Evolutionary conservation across 2,888 invertebrate genomes (phyloP), one percentile per base, ranked within the genome.

Genomic region (Melanostoma mellinum): DNA sequence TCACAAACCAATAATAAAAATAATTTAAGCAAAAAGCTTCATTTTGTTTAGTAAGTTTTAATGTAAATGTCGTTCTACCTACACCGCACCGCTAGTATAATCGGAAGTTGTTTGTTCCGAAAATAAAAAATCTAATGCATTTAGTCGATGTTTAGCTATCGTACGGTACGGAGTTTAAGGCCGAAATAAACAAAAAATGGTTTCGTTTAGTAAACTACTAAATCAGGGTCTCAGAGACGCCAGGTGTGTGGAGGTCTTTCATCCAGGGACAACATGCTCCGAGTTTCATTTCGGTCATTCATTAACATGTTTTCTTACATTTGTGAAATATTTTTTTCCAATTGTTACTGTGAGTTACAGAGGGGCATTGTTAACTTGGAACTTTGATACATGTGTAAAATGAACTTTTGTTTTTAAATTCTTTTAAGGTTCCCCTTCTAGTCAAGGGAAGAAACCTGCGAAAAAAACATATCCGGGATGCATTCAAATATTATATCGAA

Each of bases 291-390:
- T 85, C 0, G 60, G 73, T 5, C 86, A 87, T 68, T 6, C 87
- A 0, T 55, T 75, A 1, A 68, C 60, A 9, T 2, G 3, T 6
- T 87, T 85, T 44, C 8, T 82, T 2, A 88, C 88, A 6, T 88
- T 87, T 81, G 46, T 85, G 0, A 88, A 88, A 68, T 88, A 87
- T 40, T 89, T 88, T 80, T 71, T 87, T 9, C 88, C 89, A 1
- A 58, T 89, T 55, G 86, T 85, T 8, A 3, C 87, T n/a, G 88
- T 88, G 85, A 87, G 87, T 77, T 20, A 20, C 20, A 20, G 20
- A 20, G 20, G 20, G 20, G 20, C 20, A 20, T 20, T 20, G 20
- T 1, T 20, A 20, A 20, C 20, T 20, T 20, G 20, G 20, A 36
- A 10, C 1, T 6, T 67, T 38, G 10, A 10, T 30, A 9, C 8